Conservation (phyloP, 2,797 vertebrate species). For the Crax fasciolata region DNA sequence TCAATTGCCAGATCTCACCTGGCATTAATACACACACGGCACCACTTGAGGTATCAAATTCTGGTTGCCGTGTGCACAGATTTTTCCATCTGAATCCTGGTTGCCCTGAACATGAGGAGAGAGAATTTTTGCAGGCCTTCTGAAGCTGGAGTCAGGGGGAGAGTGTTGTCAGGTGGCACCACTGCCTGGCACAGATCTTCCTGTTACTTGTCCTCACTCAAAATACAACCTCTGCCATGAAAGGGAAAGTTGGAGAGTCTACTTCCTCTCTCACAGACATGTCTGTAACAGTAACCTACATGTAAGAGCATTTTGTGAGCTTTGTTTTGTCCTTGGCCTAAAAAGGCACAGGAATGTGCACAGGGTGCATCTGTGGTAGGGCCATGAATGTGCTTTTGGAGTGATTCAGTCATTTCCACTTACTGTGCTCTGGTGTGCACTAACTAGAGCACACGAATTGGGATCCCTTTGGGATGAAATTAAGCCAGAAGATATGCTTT, state of each 20-base stretch:
- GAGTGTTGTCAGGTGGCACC: not conserved
- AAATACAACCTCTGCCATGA: not conserved
- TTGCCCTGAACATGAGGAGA: not conserved
- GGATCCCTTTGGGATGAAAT: not conserved
- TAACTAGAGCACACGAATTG: not conserved
- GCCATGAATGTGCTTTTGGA: not conserved
- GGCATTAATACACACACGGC: constrained; percentile 50
- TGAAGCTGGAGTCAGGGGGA: not conserved
- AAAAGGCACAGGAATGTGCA: not conserved
- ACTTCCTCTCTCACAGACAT: not conserved
- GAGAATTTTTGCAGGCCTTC: not conserved
- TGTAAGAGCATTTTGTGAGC: not conserved
- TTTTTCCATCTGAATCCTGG: constrained; percentile 44
- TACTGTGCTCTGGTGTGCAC: not conserved
- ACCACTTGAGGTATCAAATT: constrained; percentile 48
- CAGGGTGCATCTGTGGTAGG: not conserved
- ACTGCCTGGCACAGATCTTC: not conserved
- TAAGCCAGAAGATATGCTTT: not conserved
- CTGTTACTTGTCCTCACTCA: not conserved
- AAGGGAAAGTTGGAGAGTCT: not conserved
- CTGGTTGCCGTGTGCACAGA: not conserved
- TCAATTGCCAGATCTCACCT: constrained; percentile 70
- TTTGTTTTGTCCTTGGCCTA: not conserved
- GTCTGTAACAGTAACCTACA: not conserved
- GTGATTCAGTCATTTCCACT: not conserved